Base-by-base conservation (phyloP, 1,140 invertebrate genomes). In the Littorina saxatilis region DNA sequence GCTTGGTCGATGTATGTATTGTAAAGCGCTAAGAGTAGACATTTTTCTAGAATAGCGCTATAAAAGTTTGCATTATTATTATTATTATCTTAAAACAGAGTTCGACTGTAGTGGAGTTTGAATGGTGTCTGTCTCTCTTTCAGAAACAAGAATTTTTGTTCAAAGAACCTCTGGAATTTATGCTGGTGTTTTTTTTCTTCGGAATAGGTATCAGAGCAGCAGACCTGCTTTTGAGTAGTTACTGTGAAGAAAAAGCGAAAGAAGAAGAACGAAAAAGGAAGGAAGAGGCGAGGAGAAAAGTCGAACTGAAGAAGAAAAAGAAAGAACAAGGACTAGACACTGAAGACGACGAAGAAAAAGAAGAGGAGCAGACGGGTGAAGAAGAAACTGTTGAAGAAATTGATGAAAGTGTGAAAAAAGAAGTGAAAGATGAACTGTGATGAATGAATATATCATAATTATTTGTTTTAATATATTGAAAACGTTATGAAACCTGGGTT, bases 261-360 rank as follows among this genome's bases (percentile, higher is more conserved):
- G 39, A 72, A 32, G 39, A 72, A 15, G 68, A 72, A 35, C 35
- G 23, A 15, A 5, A 32, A 5, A 72, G 39, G 35, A 9, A 72
- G 39, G 32, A 72, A 32, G 35, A 39, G 68, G n/a, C n/a, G n/a
- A 72, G 35, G 32, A 55, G 7, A 7, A 55, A 52, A 23, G 32
- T 15, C 13, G 5, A 47, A 17, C 43, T 47, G 74, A 76, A 23
- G 35, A 43, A 76, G 23, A 43, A 47, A 17, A 39, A 55, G 20
- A 43, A 76, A 17, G 39, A 50, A 0, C 29, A 15, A 13, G 72
- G 13, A 29, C 29, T 35, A 15, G 35, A 39, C 37, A 37, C 17
- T 74, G 74, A 76, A 23, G 74, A 47, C 50, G 74, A 17, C 40
- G 40, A 76, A 17, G 74, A 76, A 40, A 43, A 76, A 15, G 70